Percentiles rank a stretch among this genome's conserved stretches.
Evolutionary conservation across 1,140 invertebrate species (phyloP).

Genomic region (Heliconius congener): DNA sequence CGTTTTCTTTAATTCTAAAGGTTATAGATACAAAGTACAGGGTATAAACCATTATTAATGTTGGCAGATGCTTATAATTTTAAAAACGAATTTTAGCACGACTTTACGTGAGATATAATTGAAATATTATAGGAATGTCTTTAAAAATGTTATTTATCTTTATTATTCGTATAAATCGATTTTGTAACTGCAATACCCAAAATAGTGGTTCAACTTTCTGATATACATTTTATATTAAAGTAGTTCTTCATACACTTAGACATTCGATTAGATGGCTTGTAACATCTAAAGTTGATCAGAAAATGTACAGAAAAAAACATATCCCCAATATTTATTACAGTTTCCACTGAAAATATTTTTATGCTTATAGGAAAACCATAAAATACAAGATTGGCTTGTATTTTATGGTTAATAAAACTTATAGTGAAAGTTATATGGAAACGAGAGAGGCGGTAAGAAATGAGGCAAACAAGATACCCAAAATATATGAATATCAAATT

Average conservation of each 20-base stretch:
- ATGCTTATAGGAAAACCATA: conserved; percentile 26
- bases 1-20: not conserved
- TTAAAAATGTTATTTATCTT: not conserved
- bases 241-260: not conserved
- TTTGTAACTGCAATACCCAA: not conserved
- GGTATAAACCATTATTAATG: not conserved
- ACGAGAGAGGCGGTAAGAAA: not conserved
- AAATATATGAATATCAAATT: not conserved
- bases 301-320: conserved; percentile 5
- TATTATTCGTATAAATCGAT: too few relatives aligned
- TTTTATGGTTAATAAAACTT: conserved; percentile 32
- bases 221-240: not conserved
- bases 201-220: not conserved
- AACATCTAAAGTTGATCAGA: not conserved
- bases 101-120: not conserved
- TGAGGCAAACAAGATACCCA: conserved; percentile 1
- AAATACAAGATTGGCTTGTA: conserved; percentile 15
- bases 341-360: conserved; percentile 22
- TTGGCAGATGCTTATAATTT: too few relatives aligned
- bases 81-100: not conserved
- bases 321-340: conserved; percentile 14
- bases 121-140: not conserved
- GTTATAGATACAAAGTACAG: not conserved
- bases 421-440: conserved; percentile 13
- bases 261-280: not conserved